Percentiles rank a stretch among this genome's conserved stretches.
These are phyloP conservation scores for Meandrina meandrites DNA, from an alignment of 92 coral and sea anemone genomes.

Conservation along the genomic window DNA sequence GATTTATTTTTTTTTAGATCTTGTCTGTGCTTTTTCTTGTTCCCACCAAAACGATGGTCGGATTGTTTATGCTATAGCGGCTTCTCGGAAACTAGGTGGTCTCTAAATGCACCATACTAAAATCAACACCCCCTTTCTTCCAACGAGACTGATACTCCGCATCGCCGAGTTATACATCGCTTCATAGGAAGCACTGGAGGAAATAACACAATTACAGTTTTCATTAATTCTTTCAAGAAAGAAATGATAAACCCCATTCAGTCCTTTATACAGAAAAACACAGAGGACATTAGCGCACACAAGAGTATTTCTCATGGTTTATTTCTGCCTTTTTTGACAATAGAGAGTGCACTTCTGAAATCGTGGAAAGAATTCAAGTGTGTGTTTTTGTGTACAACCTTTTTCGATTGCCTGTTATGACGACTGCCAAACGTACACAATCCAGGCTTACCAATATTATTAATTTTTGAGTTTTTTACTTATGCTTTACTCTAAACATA, in stretches of 20 bases:
- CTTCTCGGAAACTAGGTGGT: conserved; percentile 20
- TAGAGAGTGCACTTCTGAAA: neutral
- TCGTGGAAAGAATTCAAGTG: neutral
- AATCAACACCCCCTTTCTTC: conserved; percentile 14
- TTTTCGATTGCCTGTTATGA: conserved; percentile 13
- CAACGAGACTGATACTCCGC: neutral
- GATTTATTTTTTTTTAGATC: neutral
- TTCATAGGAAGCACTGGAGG: conserved; percentile 4
- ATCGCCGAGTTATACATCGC: conserved; percentile 1
- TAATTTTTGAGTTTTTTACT: neutral
- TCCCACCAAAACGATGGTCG: neutral
- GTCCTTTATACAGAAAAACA: neutral
- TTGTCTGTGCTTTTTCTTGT: neutral
- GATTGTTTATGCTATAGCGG: conserved; percentile 29
- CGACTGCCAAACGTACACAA: neutral
- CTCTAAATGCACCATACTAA: neutral
- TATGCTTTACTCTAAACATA: neutral
- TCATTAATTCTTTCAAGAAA: conserved; percentile 5
- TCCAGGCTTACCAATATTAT: conserved; percentile 1
- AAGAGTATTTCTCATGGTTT: neutral
- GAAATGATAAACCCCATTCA: conserved; percentile 23
- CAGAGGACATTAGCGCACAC: neutral
- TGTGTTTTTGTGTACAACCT: neutral
- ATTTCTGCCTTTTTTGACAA: neutral
- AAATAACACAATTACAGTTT: conserved; percentile 20